Base-by-base conservation (phyloP, 1,140 invertebrate genomes). In the Heterodera schachtii region DNA sequence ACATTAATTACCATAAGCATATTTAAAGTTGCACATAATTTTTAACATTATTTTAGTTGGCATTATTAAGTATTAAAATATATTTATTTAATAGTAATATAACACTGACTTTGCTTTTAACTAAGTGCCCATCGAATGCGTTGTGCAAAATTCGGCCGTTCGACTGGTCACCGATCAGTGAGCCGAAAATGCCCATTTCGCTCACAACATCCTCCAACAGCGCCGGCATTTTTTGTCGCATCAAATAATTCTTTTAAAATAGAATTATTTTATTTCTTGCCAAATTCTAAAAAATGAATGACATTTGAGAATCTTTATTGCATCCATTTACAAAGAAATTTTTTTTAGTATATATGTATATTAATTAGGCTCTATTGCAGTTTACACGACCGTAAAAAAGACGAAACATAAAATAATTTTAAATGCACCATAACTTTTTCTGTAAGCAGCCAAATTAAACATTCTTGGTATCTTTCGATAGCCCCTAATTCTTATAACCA, bases 101-200 rank as follows among this genome's bases (percentile, higher is more conserved):
- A 16, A 43, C 3, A 57, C 49, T n/a, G 7, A 67, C 76, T n/a
- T 78, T 78, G 66, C 64, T 78, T 11, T 47, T 44, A 21, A 78
- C 21, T 8, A 69, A 9, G 21, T 78, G 43, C 11, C 76, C 76
- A n/a, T 69, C 64, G 8, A 47, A 31, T 19, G 66, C 7, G 21
- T 78, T 78, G 70, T 31, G 16, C 4, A 78, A 5, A 3, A 78
- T 9, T 44, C 70, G 6, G 11, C 43, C 43, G 8, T 8, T 46
- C 1, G 2, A 41, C 11, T 46, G 41, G 70, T 78, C 60, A 7
- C 76, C 76, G 11, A 78, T 13, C 31, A 78, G 43, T 64, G 76
- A 64, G 43, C 60, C 76, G 49, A 31, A 78, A 47, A 78, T 70
- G 11, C 76, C 64, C 47, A 78, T 4, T n/a, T 78, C 76, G 19